Evolutionary conservation across 1,140 invertebrate genomes (phyloP).

Genomic region (Branchinecta lindahli): DNA sequence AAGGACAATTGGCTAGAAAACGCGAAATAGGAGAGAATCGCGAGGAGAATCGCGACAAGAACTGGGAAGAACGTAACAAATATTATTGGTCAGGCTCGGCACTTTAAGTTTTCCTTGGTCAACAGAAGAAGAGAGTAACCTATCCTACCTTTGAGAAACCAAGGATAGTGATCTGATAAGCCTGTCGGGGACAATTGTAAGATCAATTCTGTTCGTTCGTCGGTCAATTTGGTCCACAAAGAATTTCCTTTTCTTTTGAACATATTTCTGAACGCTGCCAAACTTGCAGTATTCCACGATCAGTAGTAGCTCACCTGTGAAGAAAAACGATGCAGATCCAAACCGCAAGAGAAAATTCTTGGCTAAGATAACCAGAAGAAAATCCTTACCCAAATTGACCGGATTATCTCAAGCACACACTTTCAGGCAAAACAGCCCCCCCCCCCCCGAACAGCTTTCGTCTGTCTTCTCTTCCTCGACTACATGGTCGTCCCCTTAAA

Average conservation of each 20-base stretch:
- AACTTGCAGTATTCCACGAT: conserved; percentile 37
- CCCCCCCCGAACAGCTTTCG: not conserved
- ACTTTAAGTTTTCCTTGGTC: too few species aligned
- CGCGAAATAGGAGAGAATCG: not conserved
- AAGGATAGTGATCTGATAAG: conserved; percentile 8
- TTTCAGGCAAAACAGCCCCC: not conserved
- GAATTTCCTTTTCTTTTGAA: conserved; percentile 28
- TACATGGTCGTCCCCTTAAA: too few species aligned
- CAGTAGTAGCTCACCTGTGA: conserved; percentile 29
- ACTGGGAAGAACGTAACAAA: not conserved
- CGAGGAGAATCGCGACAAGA: not conserved
- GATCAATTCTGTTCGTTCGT: conserved; percentile 46
- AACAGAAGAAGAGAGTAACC: not conserved
- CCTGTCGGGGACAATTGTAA: conserved; percentile 38
- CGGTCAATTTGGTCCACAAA: conserved; percentile 29
- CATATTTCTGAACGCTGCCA: conserved; percentile 35
- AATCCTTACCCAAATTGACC: not conserved
- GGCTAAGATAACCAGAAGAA: not conserved
- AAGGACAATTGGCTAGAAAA: not conserved
- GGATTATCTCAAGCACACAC: not conserved
- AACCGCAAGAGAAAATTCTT: not conserved
- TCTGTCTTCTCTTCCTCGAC: not conserved
- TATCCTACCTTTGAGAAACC: not conserved
- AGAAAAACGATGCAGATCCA: not conserved
- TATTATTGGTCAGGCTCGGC: not conserved